Evolutionary conservation across 1,140 invertebrate species (phyloP).

Genomic region (Trachymyrmex cornetzi): DNA sequence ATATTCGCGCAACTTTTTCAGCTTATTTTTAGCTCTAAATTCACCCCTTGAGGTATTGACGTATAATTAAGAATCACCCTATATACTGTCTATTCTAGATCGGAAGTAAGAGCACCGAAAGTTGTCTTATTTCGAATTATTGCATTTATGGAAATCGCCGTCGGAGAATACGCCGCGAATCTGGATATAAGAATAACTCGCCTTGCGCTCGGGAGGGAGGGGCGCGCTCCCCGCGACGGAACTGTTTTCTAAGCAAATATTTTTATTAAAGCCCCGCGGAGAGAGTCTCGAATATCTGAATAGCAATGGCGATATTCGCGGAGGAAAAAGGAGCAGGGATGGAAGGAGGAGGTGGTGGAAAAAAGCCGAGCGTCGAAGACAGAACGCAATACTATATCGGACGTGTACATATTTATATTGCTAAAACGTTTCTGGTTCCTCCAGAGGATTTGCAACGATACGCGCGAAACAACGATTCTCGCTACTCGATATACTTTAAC

Average conservation of each 20-base stretch:
- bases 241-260: slow-evolving; percentile 84
- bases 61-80: slow-evolving; percentile 11
- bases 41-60: slow-evolving; percentile 1
- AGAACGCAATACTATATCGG: slow-evolving; percentile 49
- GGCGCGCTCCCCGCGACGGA: slow-evolving; percentile 49
- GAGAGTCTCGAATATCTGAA: slow-evolving; percentile 81
- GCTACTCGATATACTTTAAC: slow-evolving; percentile 20
- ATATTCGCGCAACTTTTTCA: background rate
- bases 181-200: slow-evolving; percentile 82
- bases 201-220: slow-evolving; percentile 58
- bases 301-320: slow-evolving; percentile 77
- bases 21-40: background rate
- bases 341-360: slow-evolving; percentile 1
- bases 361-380: slow-evolving; percentile 64
- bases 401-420: slow-evolving; percentile 67
- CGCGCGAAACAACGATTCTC: slow-evolving; percentile 7
- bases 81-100: background rate
- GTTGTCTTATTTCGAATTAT: slow-evolving; percentile 75
- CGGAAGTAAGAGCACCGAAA: slow-evolving; percentile 62
- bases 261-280: slow-evolving; percentile 79
- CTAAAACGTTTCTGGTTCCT: slow-evolving; percentile 68
- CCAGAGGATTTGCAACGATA: slow-evolving; percentile 31
- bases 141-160: slow-evolving; percentile 79
- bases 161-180: slow-evolving; percentile 71
- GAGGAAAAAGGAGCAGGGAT: background rate